These are phyloP conservation scores for Orthosia gracilis DNA, from an alignment of 2,888 invertebrate genomes.

Conservation along the genomic window DNA sequence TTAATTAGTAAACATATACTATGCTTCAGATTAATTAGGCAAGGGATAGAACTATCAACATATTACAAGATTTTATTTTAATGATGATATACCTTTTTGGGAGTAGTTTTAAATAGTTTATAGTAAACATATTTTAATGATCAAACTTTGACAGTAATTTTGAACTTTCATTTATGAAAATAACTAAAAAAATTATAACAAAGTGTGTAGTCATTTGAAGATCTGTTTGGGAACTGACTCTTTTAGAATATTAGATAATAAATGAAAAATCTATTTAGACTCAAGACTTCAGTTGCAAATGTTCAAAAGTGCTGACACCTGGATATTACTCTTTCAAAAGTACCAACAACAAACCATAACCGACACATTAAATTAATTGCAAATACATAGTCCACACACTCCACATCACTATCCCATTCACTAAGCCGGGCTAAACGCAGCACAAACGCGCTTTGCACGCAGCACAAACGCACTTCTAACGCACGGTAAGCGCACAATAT, in stretches of 20 bases:
- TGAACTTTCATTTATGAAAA: too few species aligned
- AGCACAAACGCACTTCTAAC: conserved; percentile 32
- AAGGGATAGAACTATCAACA: conserved; percentile 14
- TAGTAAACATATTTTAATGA: too few species aligned
- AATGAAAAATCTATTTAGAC: background rate
- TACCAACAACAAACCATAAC: conserved; percentile 19
- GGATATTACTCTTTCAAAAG: background rate
- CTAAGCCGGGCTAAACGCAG: conserved; percentile 52
- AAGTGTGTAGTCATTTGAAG: too few species aligned
- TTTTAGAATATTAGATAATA: too few species aligned
- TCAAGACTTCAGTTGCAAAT: background rate
- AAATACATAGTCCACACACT: conserved; percentile 1
- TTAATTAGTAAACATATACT: conserved; percentile 45
- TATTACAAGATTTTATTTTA: conserved; percentile 1
- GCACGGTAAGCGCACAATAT: conserved; percentile 43
- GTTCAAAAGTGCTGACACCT: background rate
- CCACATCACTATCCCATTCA: conserved; percentile 11
- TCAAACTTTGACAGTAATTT: too few species aligned
- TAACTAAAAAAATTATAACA: too few species aligned
- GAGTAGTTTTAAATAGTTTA: conserved; percentile 3
- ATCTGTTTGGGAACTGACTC: too few species aligned
- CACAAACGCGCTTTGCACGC: conserved; percentile 13
- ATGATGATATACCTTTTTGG: background rate
- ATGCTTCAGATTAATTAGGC: conserved; percentile 28
- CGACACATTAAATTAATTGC: conserved; percentile 35